Percentiles rank a stretch among this genome's conserved stretches.
These are phyloP conservation scores for Umimayanthus kanabou DNA, from an alignment of 92 coral and sea anemone genomes.

Conservation along the genomic window DNA sequence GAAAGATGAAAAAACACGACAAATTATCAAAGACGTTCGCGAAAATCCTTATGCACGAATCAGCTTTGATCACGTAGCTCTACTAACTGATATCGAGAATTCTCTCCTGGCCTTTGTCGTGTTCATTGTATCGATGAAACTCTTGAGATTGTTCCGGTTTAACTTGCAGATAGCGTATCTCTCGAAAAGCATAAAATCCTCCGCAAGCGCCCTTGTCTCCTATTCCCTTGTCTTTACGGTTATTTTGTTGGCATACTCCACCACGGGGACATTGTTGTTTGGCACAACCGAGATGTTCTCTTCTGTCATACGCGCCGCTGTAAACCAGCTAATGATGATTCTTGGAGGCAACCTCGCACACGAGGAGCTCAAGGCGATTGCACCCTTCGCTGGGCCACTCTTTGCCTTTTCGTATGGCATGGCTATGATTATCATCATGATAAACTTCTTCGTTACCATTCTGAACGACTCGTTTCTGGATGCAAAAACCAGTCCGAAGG, in stretches of 20 bases:
- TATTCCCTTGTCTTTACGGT: slow-evolving; percentile 58
- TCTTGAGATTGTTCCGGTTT: slow-evolving; percentile 73
- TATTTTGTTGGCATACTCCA: slow-evolving; percentile 69
- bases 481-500: slow-evolving; percentile 32
- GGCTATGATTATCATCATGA: slow-evolving; percentile 65
- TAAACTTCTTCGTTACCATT: slow-evolving; percentile 86
- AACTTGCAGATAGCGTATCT: slow-evolving; percentile 68
- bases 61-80: slow-evolving; percentile 78
- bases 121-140: slow-evolving; percentile 80
- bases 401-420: slow-evolving; percentile 68
- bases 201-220: slow-evolving; percentile 57
- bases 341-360: slow-evolving; percentile 73
- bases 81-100: slow-evolving; percentile 62
- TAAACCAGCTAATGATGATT: slow-evolving; percentile 73
- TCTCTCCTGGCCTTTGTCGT: slow-evolving; percentile 67
- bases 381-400: slow-evolving; percentile 65
- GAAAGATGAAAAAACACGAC: slow-evolving; percentile 50
- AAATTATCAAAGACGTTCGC: slow-evolving; percentile 57
- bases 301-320: slow-evolving; percentile 51
- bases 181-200: slow-evolving; percentile 49
- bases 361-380: slow-evolving; percentile 49
- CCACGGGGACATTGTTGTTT: slow-evolving; percentile 68
- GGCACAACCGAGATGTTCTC: slow-evolving; percentile 67
- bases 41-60: slow-evolving; percentile 78
- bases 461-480: slow-evolving; percentile 80